Evolutionary conservation across 2,888 invertebrate genomes (phyloP), one percentile per base, ranked within the genome.

Genomic region (Epinotia bilunana): DNA sequence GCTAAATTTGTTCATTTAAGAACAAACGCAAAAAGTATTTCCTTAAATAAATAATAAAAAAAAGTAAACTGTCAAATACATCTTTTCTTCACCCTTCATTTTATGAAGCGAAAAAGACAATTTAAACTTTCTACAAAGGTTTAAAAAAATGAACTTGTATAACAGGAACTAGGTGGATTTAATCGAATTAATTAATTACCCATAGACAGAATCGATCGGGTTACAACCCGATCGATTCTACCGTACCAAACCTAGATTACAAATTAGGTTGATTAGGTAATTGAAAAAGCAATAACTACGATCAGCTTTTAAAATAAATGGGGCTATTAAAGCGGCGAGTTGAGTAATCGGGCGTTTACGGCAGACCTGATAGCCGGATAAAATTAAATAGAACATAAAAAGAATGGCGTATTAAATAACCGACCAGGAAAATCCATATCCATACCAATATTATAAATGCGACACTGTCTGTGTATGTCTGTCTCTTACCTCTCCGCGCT

Each of bases 41-140:
- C 46, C 43, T 43, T 46, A 64, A 58, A 64, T 46, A 11, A 63
- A n/a, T n/a, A n/a, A n/a, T n/a, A n/a, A 70, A 58, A 39, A 53
- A 23, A 62, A 57, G 7, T 55, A 13, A 0, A 43, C 9, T 70
- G 49, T 61, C 60, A 49, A 70, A 33, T 33, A 23, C 43, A 63
- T 39, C 62, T 9, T 43, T 20, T 20, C 33, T 55, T n/a, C 13
- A 23, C 62, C 33, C 20, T 33, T 23, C 49, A 20, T 43, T 57
- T 20, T 43, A 18, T 33, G 16, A 23, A n/a, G 16, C 23, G 39
- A 61, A 71, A 63, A 62, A 55, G 23, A 39, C 13, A 13, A 64
- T 64, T 72, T 28, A 23, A 72, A 72, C 46, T 64, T 18, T 9
- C 16, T 46, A 28, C 28, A 72, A 72, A 72, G 64, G 23, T 58